Evolutionary conservation across 2,113 vertebrate species (phyloP).

Genomic region (Zeus faber): DNA sequence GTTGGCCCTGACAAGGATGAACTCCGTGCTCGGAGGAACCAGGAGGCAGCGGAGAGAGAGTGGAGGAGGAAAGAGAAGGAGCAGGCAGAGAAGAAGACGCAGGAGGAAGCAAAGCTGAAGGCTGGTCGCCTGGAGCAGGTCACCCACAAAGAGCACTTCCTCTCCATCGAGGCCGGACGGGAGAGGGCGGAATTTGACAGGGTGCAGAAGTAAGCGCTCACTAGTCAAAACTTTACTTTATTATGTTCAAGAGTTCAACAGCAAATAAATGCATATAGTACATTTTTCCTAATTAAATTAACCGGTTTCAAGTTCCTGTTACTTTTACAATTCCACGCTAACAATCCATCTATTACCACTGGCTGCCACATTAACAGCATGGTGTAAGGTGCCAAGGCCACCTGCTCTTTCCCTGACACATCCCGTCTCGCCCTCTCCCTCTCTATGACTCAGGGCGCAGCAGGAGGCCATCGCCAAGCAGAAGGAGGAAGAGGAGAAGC

Average conservation of each 20-base stretch:
- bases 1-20: conserved; percentile 73
- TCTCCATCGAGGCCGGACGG: conserved; percentile 76
- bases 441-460: conserved; percentile 69
- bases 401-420: too few species aligned
- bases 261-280: too few species aligned
- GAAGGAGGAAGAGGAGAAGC: conserved; percentile 72
- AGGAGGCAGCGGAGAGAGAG: conserved; percentile 78
- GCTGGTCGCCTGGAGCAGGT: conserved; percentile 77
- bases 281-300: too few species aligned
- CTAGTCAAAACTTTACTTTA: background rate
- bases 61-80: conserved; percentile 85
- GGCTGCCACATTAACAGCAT: too few species aligned
- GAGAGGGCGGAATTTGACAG: conserved; percentile 83
- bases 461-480: conserved; percentile 54
- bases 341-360: too few species aligned
- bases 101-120: conserved; percentile 65
- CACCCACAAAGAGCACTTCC: conserved; percentile 73
- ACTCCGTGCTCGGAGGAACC: conserved; percentile 81
- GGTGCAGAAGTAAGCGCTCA: conserved; percentile 77
- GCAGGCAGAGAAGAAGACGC: conserved; percentile 41
- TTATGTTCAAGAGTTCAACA: too few species aligned
- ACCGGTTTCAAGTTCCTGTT: too few species aligned
- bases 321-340: too few species aligned
- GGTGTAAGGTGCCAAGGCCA: too few species aligned
- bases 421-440: background rate